Base-by-base conservation (phyloP, 2,888 invertebrate species). In the Caenorhabditis auriculariae region DNA sequence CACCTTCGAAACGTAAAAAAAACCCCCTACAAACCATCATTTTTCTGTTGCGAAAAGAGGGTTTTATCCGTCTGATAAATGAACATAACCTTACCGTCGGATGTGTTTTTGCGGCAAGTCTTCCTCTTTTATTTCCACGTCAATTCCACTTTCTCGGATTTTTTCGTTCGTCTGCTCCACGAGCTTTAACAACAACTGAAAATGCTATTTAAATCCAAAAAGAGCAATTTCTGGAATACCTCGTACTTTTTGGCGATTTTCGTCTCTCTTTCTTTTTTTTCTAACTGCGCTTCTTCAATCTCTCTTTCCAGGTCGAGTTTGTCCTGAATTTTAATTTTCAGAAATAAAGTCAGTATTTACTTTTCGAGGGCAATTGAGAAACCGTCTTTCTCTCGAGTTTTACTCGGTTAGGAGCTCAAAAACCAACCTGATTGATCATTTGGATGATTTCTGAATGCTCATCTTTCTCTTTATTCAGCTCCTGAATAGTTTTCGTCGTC, bases 371-470 rank as follows among this genome's bases (percentile, higher is more conserved):
- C n/a, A n/a, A n/a, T n/a, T n/a, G n/a, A n/a, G n/a, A n/a, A n/a
- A n/a, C n/a, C n/a, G n/a, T n/a, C n/a, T n/a, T n/a, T n/a, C n/a
- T n/a, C n/a, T n/a, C n/a, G n/a, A n/a, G n/a, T n/a, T n/a, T n/a
- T n/a, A n/a, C n/a, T 41, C 9, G 12, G 9, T 41, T 9, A n/a
- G n/a, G n/a, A n/a, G n/a, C n/a, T n/a, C n/a, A n/a, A n/a, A n/a
- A 43, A n/a, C 47, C 17, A 9, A 70, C 76, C 68, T 76, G 72
- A 54, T 76, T 78, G 38, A 79, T 79, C 32, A 55, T 50, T 49
- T 75, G 76, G 51, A 79, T 78, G 21, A 75, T 75, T 24, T 79
- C 78, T 5, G 72, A 72, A 46, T 79, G 79, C 41, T 75, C 70
- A 7, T 74, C 75, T 32, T 71, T 67, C 53, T 79, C 79, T 37